Evolutionary conservation across 1,140 invertebrate genomes (phyloP).

Genomic region (Drosophila insularis): DNA sequence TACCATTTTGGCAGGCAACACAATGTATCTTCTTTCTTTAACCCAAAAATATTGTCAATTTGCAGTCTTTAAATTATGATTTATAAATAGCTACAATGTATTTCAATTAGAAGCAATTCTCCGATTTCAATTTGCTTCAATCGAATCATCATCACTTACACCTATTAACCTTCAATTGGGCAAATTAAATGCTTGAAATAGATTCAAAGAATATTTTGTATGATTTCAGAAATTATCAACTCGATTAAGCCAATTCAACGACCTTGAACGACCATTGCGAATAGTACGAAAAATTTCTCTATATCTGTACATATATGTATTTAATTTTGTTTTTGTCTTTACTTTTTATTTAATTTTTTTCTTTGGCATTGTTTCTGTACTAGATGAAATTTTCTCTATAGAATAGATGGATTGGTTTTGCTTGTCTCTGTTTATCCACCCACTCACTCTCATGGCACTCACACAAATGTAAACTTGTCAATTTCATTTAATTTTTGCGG

Average conservation of each 20-base stretch:
- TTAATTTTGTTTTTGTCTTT: not conserved
- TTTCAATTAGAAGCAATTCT: not conserved
- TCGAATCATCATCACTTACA: slow-evolving; percentile 36
- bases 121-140: slow-evolving; percentile 21
- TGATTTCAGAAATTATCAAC: slow-evolving; percentile 10
- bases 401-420: not conserved
- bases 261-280: not conserved
- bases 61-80: slow-evolving; percentile 32
- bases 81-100: slow-evolving; percentile 19
- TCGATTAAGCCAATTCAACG: slow-evolving; percentile 4
- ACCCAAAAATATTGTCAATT: not conserved
- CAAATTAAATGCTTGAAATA: slow-evolving; percentile 14
- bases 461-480: slow-evolving; percentile 38
- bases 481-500: slow-evolving; percentile 73
- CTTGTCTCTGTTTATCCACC: slow-evolving; percentile 40
- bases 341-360: slow-evolving; percentile 20
- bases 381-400: slow-evolving; percentile 18
- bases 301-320: too few relatives aligned
- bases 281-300: not conserved
- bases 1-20: slow-evolving; percentile 31
- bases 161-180: slow-evolving; percentile 58
- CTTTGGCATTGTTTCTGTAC: slow-evolving; percentile 35
- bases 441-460: slow-evolving; percentile 19
- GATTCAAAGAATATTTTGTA: not conserved
- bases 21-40: slow-evolving; percentile 18